These are phyloP conservation scores for Leptosomus discolor DNA, from an alignment of 2,113 vertebrate genomes.

Conservation along the genomic window DNA sequence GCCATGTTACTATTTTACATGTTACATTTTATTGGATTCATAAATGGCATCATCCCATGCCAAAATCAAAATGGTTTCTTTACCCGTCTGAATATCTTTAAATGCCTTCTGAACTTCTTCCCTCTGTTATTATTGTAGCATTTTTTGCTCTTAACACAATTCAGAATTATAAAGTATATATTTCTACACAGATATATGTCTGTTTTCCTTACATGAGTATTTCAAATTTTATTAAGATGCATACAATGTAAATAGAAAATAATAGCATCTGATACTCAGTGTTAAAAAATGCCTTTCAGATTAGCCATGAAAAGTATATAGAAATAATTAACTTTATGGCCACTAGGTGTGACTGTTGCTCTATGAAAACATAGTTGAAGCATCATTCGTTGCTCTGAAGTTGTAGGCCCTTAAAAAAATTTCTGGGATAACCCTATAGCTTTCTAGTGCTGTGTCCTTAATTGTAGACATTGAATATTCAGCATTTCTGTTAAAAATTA, in stretches of 20 bases:
- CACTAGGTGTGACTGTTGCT: slow-evolving; percentile 48
- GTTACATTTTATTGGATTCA: neutral
- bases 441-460: neutral
- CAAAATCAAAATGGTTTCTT: neutral
- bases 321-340: neutral
- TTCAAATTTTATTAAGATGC: neutral
- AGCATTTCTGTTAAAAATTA: neutral
- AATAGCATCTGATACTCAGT: neutral
- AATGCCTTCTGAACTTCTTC: neutral
- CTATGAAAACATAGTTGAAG: neutral
- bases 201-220: neutral
- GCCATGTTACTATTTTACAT: neutral
- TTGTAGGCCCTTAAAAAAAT: neutral
- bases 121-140: neutral
- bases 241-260: neutral
- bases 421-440: neutral
- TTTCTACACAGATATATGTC: neutral
- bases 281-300: neutral
- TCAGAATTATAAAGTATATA: neutral
- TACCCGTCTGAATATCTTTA: neutral
- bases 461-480: neutral
- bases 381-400: neutral
- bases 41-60: neutral
- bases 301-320: neutral
- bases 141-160: neutral